Evolutionary conservation across 2,888 invertebrate species (phyloP).

Genomic region (Zelleria hepariella): DNA sequence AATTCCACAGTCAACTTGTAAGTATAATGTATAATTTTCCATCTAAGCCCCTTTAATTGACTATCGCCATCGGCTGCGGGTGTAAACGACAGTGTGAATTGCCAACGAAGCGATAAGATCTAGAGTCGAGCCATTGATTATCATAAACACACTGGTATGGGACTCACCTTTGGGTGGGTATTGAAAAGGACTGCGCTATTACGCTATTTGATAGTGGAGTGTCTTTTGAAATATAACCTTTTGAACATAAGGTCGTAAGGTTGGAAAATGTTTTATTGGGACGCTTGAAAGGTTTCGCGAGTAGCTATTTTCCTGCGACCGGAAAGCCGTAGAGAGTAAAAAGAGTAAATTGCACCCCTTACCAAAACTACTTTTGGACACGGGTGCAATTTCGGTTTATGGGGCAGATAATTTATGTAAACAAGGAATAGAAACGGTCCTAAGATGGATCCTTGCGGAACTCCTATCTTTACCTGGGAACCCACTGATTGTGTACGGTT

Average conservation of each 20-base stretch:
- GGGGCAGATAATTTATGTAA: too few species aligned
- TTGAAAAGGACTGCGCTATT: background rate
- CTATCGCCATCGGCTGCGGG: background rate
- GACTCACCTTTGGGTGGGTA: background rate
- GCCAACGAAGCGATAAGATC: background rate
- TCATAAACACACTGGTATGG: background rate
- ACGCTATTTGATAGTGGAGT: background rate
- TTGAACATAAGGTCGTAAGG: background rate
- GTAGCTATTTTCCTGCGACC: background rate
- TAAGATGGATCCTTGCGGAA: too few species aligned
- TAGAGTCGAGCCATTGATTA: background rate
- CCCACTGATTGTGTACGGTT: too few species aligned
- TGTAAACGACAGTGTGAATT: slow-evolving; percentile 2
- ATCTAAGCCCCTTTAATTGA: background rate
- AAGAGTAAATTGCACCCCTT: too few species aligned
- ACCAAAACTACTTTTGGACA: too few species aligned
- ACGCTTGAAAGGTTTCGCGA: background rate
- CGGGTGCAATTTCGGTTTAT: too few species aligned
- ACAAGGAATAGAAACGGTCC: too few species aligned
- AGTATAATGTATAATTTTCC: background rate
- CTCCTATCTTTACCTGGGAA: too few species aligned
- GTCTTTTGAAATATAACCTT: background rate
- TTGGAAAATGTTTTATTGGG: background rate
- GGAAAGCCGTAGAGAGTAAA: too few species aligned
- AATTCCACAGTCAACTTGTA: too few species aligned